Percentiles rank a stretch among this genome's conserved stretches.
phyloP scores from a whole-genome alignment of 2,113 vertebrate genomes.

The Phyllostomus hastatus region DNA sequence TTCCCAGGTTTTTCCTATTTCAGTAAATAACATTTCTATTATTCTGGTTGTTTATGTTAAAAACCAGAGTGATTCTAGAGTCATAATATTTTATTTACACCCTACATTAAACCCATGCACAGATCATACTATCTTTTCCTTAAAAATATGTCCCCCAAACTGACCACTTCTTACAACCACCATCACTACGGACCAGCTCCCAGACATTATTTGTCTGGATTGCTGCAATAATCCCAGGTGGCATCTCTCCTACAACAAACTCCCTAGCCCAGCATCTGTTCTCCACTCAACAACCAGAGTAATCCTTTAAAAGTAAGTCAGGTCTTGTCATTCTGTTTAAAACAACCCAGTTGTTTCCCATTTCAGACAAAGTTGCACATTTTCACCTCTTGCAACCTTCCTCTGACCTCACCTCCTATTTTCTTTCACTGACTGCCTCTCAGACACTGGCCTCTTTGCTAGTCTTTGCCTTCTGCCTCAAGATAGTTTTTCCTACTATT shows the following conservation, averaged over 20 bases:
- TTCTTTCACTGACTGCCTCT: neutral
- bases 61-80: neutral
- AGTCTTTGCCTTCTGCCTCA: neutral
- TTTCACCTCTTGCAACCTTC: neutral
- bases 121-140: neutral
- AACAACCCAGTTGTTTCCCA: neutral
- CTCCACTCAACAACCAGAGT: neutral
- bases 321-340: neutral
- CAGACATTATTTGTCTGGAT: neutral
- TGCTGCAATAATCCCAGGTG: neutral
- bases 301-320: neutral
- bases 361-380: neutral
- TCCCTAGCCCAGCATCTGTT: neutral
- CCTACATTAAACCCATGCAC: neutral
- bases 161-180: neutral
- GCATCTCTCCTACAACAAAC: neutral
- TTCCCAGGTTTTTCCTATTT: neutral
- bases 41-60: neutral
- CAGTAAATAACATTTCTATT: neutral
- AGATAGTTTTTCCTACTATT: neutral
- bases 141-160: neutral
- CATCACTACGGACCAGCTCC: neutral
- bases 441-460: neutral
- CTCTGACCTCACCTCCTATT: neutral
- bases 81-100: neutral